phyloP scores from a whole-genome alignment of 1,140 invertebrate genomes.

The Brevipalpus yothersi region DNA sequence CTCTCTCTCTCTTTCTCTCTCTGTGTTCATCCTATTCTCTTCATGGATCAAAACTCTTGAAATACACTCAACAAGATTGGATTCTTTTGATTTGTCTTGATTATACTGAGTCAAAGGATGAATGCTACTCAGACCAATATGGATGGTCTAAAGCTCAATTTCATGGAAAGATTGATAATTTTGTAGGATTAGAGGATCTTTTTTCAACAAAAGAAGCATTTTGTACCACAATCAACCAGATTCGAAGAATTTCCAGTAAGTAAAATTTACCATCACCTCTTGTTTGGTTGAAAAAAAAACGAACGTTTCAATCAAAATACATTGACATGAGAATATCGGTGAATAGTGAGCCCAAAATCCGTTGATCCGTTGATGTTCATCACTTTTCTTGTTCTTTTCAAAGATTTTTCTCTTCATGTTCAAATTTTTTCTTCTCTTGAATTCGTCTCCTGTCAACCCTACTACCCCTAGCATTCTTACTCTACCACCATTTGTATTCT shows the following conservation, averaged over 20 bases:
- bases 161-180: constrained; percentile 8
- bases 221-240: constrained; percentile 7
- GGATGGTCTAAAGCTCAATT: neutral
- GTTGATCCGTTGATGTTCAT: neutral
- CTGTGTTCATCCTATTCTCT: constrained; percentile 1
- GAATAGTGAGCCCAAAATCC: neutral
- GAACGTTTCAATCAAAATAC: neutral
- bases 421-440: neutral
- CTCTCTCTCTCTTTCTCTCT: neutral
- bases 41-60: neutral
- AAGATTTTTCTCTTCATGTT: neutral
- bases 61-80: neutral
- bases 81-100: neutral
- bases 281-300: neutral
- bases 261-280: neutral
- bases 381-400: neutral
- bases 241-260: constrained; percentile 8
- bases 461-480: neutral
- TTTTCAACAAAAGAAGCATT: constrained; percentile 9
- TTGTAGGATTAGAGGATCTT: constrained; percentile 8
- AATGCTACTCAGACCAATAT: neutral
- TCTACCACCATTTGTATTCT: too few species aligned
- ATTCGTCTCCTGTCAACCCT: neutral
- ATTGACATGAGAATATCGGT: neutral
- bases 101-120: neutral